Evolutionary conservation across 2,113 vertebrate genomes (phyloP).

Genomic region (Recurvirostra avosetta): DNA sequence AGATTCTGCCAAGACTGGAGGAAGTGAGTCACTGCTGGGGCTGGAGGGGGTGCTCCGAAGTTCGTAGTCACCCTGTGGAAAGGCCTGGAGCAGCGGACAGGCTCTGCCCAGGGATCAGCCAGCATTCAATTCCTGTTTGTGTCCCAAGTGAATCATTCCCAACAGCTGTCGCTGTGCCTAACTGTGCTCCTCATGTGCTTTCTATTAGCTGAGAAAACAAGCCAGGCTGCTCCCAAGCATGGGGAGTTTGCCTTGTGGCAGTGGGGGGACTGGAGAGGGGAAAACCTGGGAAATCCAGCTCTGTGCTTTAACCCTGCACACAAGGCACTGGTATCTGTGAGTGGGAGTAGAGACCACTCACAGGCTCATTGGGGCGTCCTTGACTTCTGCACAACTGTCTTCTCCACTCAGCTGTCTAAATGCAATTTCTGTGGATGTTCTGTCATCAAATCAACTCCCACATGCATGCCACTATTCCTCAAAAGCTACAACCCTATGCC

Average conservation of each 20-base stretch:
- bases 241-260: neutral
- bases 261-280: neutral
- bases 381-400: neutral
- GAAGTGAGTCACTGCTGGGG: conserved; percentile 16
- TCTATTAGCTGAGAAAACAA: conserved; percentile 46
- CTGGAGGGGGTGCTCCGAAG: neutral
- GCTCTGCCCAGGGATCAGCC: conserved; percentile 36
- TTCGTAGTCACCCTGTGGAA: neutral
- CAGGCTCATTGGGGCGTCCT: neutral
- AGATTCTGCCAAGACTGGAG: neutral
- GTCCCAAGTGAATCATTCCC: conserved; percentile 48
- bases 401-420: neutral
- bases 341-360: neutral
- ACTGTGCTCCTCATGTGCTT: conserved; percentile 47
- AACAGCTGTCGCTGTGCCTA: neutral
- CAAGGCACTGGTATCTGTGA: neutral
- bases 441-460: neutral
- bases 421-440: neutral
- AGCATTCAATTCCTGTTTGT: conserved; percentile 19
- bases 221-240: neutral
- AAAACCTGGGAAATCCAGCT: neutral
- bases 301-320: neutral
- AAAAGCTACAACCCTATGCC: neutral
- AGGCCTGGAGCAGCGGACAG: conserved; percentile 16
- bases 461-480: neutral